Evolutionary conservation across 2,888 invertebrate genomes (phyloP), one percentile per base, ranked within the genome.

Genomic region (Callyntrura sp.): DNA sequence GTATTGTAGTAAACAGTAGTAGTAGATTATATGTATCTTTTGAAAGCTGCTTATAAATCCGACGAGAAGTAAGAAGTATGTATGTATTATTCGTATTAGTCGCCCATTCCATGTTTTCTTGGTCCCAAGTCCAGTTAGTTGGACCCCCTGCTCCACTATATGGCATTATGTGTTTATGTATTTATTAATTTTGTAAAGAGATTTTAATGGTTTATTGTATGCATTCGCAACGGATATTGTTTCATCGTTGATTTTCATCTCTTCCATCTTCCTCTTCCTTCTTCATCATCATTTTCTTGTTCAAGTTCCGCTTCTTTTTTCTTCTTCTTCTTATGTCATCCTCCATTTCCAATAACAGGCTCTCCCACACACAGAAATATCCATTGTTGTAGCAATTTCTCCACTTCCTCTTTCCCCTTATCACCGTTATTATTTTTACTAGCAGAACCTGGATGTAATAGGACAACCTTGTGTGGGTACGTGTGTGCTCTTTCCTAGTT

Each of bases 51-150:
- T 85, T 85, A 89, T 70, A 79, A 89, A 89, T 84, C 85, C 84
- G 79, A 45, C 79, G 79, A 78, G 35, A 84, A 35, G 70, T 76
- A 85, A 78, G 57, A 62, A 82, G 81, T 81, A 79, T 73, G 35
- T 35, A 35, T 35, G 35, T 35, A 35, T 65, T 88, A 68, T 84
- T 89, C 83, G 83, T 89, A 89, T 79, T 84, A 79, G 55, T 84
- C 91, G 85, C 82, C 90, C 91, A 87, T 90, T 87, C 90, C 91
- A 70, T 78, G 79, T 85, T 84, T 85, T 84, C 89, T 91, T 91
- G 91, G 91, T 91, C 91, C 91, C 91, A 90, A 90, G 90, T 91
- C 91, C 91, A 89, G 83, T 88, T 68, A 89, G 89, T 91, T 91
- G 91, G 91, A 91, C 91, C 91, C 91, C 91, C 91, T 91, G 90